phyloP scores from a whole-genome alignment of 2,888 invertebrate species.

The Candidula unifasciata region DNA sequence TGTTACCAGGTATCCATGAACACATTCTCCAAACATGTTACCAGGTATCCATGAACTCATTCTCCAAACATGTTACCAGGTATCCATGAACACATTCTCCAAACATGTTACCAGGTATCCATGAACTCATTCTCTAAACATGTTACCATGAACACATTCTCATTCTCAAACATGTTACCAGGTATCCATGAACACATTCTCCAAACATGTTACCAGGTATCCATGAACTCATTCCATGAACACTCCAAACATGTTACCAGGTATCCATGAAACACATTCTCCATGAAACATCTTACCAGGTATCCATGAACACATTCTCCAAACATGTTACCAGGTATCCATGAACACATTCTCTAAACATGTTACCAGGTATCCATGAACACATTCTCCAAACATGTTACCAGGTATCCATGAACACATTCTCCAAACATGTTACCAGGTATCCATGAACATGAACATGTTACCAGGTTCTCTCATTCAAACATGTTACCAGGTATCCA shows the following conservation, averaged over 20 bases:
- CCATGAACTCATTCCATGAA: slow-evolving; percentile 77
- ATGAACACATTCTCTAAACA: slow-evolving; percentile 67
- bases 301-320: slow-evolving; percentile 79
- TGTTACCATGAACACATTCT: background rate
- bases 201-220: slow-evolving; percentile 73
- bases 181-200: slow-evolving; percentile 79
- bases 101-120: slow-evolving; percentile 77
- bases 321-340: slow-evolving; percentile 77
- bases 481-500: slow-evolving; percentile 79
- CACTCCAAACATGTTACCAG: background rate
- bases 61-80: no score
- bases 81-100: background rate
- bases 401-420: no score
- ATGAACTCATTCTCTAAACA: no score
- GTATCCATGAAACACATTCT: slow-evolving; percentile 81
- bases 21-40: background rate
- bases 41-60: slow-evolving; percentile 82
- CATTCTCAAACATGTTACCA: background rate
- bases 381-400: no score
- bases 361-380: slow-evolving; percentile 80
- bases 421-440: background rate
- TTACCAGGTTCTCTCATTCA: no score
- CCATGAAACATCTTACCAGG: slow-evolving; percentile 9
- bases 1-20: slow-evolving; percentile 79
- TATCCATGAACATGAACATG: slow-evolving; percentile 85